A percentile compares a stretch with the other conserved stretches of the same genome.
These are phyloP conservation scores for Lethocerus indicus DNA, from an alignment of 1,140 invertebrate genomes.

Conservation along the genomic window DNA sequence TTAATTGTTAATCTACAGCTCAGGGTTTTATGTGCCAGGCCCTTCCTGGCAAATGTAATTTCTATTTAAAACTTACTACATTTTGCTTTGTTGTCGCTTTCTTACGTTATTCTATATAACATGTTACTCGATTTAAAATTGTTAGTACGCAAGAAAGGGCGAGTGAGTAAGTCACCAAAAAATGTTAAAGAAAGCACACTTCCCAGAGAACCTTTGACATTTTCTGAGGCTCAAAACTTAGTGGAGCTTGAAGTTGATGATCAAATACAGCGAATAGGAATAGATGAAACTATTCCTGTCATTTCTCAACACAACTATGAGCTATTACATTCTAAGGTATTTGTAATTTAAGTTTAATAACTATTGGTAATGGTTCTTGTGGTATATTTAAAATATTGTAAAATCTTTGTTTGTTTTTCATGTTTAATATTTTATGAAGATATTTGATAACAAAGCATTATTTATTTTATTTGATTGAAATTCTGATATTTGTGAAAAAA, in stretches of 20 bases:
- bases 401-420: not conserved
- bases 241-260: slow-evolving; percentile 74
- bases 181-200: slow-evolving; percentile 15
- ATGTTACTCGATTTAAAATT: no score
- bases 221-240: slow-evolving; percentile 61
- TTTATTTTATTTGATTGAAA: not conserved
- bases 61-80: no score
- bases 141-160: not conserved
- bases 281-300: slow-evolving; percentile 40
- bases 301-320: slow-evolving; percentile 43
- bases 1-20: no score
- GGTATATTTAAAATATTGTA: not conserved
- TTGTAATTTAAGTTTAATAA: not conserved
- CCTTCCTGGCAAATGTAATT: no score
- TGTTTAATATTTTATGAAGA: not conserved
- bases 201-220: slow-evolving; percentile 43
- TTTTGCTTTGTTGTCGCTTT: no score
- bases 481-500: not conserved
- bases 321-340: slow-evolving; percentile 12
- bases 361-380: not conserved
- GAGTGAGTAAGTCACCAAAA: not conserved
- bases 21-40: no score
- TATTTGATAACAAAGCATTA: not conserved
- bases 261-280: slow-evolving; percentile 36
- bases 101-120: no score